Percentiles rank a stretch among this genome's conserved stretches.
phyloP scores from a whole-genome alignment of 2,113 vertebrate genomes.

The Rhea pennata region DNA sequence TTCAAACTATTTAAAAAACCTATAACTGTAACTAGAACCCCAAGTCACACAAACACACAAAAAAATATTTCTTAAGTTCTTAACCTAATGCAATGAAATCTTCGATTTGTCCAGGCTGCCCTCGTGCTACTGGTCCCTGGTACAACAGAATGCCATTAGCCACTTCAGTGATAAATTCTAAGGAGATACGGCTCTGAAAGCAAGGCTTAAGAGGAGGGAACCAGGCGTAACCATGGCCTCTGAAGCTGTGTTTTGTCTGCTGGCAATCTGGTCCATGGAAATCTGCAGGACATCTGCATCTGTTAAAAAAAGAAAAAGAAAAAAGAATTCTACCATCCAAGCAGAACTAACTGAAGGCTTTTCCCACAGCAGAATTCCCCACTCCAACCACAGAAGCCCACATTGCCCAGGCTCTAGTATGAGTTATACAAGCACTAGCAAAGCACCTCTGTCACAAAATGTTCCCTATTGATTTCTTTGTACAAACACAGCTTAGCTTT shows the following conservation, averaged over 20 bases:
- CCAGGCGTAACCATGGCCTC: conserved; percentile 87
- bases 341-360: not conserved
- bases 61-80: not conserved
- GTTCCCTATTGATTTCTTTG: not conserved
- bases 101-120: conserved; percentile 71
- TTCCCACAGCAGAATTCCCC: not conserved
- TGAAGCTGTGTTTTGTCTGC: conserved; percentile 87
- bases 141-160: conserved; percentile 85
- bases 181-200: conserved; percentile 84
- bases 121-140: conserved; percentile 77
- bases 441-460: not conserved
- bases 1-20: not conserved
- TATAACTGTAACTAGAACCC: not conserved
- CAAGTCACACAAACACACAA: not conserved
- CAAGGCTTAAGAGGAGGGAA: conserved; percentile 86
- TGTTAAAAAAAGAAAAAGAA: conserved; percentile 42
- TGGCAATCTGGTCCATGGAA: conserved; percentile 89
- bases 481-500: not conserved
- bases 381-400: not conserved
- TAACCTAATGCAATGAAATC: conserved; percentile 87
- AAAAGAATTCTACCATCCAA: not conserved
- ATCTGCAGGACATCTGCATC: conserved; percentile 84
- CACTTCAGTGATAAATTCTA: conserved; percentile 87
- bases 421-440: not conserved
- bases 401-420: not conserved